Evolutionary conservation across 2,888 invertebrate genomes (phyloP), one percentile per base, ranked within the genome.

Genomic region (Deilephila porcellus): DNA sequence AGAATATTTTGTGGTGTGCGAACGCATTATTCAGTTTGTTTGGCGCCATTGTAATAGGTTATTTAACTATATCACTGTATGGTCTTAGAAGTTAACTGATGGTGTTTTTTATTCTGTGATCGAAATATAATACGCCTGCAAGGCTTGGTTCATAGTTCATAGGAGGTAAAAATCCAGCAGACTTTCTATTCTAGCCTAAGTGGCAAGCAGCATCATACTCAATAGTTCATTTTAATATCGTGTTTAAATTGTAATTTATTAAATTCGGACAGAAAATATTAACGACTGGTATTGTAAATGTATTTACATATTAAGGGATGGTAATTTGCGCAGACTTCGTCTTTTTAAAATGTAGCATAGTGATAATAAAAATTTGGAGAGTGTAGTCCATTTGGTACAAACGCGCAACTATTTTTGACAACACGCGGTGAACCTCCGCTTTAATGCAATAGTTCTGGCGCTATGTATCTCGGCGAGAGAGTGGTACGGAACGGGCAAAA

Each of bases 391-490:
- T 37, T 37, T 20, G 32, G 52, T 52, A 59, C 20, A 56, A 34
- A 32, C 63, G 56, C 63, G 63, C 45, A 73, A 52, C 63, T 80
- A 80, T 81, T 83, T 83, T 83, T 82, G 79, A 81, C 77, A 83
- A 78, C 80, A 78, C 81, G 80, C 81, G 76, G 82, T 86, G 79
- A 78, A 79, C 79, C 74, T 88, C 80, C 78, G 88, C 89, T 89
- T 87, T 80, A 89, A 86, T 88, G 87, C 82, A 83, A 84, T 85
- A 86, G 83, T 83, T 87, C 84, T 88, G 82, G 85, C 86, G 91
- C 91, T 90, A 92, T 92, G 92, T 93, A 92, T 93, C 92, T 88
- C 86, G 89, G 87, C 77, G 78, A 78, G 76, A 79, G 75, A 80
- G 76, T 83, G 85, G 82, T 86, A 86, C 81, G 84, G 80, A 84